phyloP scores from a whole-genome alignment of 2,888 invertebrate genomes.

The Mimumesa dahlbomi region DNA sequence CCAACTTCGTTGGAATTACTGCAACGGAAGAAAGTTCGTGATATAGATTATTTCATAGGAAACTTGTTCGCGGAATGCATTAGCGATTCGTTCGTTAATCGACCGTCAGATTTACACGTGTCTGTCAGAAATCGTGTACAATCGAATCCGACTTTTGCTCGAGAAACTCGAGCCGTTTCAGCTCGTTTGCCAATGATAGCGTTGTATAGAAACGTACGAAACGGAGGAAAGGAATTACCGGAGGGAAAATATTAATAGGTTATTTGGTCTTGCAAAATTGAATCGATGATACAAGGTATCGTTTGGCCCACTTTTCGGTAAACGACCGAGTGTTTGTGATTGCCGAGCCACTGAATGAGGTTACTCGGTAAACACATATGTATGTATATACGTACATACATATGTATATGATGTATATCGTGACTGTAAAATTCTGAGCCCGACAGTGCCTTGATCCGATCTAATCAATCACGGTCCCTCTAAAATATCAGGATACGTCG shows the following conservation, averaged over 20 bases:
- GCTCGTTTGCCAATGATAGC: too few relatives aligned
- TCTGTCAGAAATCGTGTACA: too few relatives aligned
- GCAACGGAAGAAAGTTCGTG: too few relatives aligned
- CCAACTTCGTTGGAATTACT: too few relatives aligned
- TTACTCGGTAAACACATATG: slow-evolving; percentile 41
- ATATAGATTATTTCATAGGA: too few relatives aligned
- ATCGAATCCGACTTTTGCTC: too few relatives aligned
- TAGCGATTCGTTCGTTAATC: too few relatives aligned
- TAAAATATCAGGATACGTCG: too few relatives aligned
- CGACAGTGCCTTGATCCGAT: slow-evolving; percentile 35
- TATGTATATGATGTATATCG: slow-evolving; percentile 37
- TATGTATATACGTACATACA: slow-evolving; percentile 5
- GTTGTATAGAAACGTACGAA: too few relatives aligned
- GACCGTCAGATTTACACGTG: too few relatives aligned
- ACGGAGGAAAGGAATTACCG: not conserved
- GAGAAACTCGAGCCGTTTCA: too few relatives aligned
- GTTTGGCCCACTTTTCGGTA: slow-evolving; percentile 54
- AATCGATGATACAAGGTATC: slow-evolving; percentile 58
- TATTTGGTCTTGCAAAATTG: slow-evolving; percentile 25
- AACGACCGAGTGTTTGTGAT: slow-evolving; percentile 43
- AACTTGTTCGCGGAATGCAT: too few relatives aligned
- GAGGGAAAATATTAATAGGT: slow-evolving; percentile 21
- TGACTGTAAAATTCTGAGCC: slow-evolving; percentile 33
- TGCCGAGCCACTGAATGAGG: slow-evolving; percentile 32
- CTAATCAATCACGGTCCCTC: slow-evolving; percentile 9